Percentiles rank a stretch among this genome's conserved stretches.
Conservation (phyloP, 1,140 invertebrate genomes). For the Musca vetustissima region DNA sequence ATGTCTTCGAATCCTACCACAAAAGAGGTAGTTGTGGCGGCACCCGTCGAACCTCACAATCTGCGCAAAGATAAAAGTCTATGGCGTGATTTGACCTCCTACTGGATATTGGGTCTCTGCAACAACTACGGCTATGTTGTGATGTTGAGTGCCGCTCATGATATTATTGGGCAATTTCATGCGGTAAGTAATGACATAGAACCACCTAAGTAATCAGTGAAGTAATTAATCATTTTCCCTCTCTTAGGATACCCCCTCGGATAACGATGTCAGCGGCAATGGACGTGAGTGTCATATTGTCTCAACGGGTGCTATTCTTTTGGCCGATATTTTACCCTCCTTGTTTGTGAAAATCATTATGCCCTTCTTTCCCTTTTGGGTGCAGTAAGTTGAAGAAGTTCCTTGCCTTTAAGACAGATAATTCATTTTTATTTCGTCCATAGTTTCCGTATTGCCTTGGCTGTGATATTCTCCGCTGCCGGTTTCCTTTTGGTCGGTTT, state of each 20-base stretch:
- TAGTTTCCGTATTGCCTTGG: constrained; percentile 65
- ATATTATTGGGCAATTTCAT: constrained; percentile 65
- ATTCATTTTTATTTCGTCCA: constrained; percentile 36
- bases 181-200: constrained; percentile 31
- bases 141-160: constrained; percentile 84
- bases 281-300: constrained; percentile 67
- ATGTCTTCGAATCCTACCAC: constrained; percentile 6
- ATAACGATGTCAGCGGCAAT: constrained; percentile 26
- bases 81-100: constrained; percentile 64
- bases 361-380: constrained; percentile 72
- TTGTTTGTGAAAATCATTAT: constrained; percentile 74
- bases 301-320: constrained; percentile 79
- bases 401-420: constrained; percentile 3
- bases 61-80: constrained; percentile 39
- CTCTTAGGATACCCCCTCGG: constrained; percentile 23
- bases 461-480: constrained; percentile 62
- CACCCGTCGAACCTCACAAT: constrained; percentile 36
- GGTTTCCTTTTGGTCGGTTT: constrained; percentile 72
- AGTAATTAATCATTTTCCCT: background rate
- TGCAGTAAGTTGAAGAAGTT: constrained; percentile 64
- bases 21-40: constrained; percentile 44
- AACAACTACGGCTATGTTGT: constrained; percentile 91
- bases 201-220: background rate
- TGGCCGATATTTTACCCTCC: constrained; percentile 80
- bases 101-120: constrained; percentile 82